Percentiles rank a stretch among this genome's conserved stretches.
These are phyloP conservation scores for Rugalucina vietnamica DNA, from an alignment of 2,888 invertebrate species.

Conservation along the genomic window DNA sequence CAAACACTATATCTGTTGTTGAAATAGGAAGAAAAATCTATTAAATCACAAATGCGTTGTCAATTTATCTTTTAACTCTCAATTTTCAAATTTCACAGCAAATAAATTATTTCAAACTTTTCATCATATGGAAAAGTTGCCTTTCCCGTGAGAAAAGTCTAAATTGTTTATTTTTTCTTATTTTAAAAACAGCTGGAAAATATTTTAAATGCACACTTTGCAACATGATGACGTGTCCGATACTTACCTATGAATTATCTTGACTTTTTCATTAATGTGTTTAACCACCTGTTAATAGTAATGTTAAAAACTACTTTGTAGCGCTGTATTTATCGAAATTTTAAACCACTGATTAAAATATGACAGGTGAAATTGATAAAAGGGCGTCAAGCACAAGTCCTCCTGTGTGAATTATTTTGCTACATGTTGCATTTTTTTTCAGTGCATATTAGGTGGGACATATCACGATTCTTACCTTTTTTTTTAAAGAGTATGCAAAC, in stretches of 20 bases:
- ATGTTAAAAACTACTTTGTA: not conserved
- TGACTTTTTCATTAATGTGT: not conserved
- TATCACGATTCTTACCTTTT: too few relatives aligned
- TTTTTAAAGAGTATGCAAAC: too few relatives aligned
- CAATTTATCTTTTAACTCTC: not conserved
- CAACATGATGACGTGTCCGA: constrained; percentile 1
- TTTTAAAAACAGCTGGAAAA: not conserved
- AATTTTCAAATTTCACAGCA: not conserved
- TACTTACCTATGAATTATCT: not conserved
- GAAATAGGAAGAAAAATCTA: not conserved
- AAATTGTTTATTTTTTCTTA: too few relatives aligned
- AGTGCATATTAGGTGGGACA: not conserved
- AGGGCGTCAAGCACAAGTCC: not conserved
- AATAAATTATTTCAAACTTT: not conserved
- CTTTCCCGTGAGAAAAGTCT: constrained; percentile 10
- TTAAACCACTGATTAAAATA: not conserved
- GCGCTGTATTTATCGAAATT: not conserved
- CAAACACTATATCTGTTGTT: constrained; percentile 6
- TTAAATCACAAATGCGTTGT: constrained; percentile 7
- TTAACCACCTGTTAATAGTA: not conserved
- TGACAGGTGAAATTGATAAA: not conserved
- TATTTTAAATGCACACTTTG: not conserved
- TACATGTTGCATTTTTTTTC: not conserved
- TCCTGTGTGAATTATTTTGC: not conserved
- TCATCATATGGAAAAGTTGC: not conserved